Evolutionary conservation across 2,797 vertebrate genomes (phyloP).

Genomic region (Merluccius polli): DNA sequence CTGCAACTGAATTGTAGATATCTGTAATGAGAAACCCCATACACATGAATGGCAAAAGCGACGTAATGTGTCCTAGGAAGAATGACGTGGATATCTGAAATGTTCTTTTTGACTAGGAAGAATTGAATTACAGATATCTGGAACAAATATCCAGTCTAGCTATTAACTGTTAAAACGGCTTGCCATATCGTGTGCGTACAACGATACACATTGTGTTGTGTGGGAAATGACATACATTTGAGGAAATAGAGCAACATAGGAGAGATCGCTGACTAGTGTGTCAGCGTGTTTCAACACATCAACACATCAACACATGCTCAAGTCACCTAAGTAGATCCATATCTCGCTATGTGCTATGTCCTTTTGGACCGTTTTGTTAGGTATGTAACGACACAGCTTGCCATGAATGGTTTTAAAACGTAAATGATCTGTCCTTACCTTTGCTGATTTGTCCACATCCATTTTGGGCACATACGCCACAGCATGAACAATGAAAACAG

Average conservation of each 20-base stretch:
- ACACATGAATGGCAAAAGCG: too few species aligned
- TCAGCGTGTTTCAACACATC: not conserved
- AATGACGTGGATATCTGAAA: too few species aligned
- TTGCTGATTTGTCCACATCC: conserved; percentile 48
- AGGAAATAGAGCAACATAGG: not conserved
- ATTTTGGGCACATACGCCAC: conserved; percentile 25
- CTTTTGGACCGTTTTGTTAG: not conserved
- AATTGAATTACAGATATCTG: too few species aligned
- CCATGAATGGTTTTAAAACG: not conserved
- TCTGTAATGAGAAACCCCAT: too few species aligned
- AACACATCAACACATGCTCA: not conserved
- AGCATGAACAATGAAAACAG: conserved; percentile 25
- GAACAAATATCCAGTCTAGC: too few species aligned
- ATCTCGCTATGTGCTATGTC: not conserved
- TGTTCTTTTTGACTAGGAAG: too few species aligned
- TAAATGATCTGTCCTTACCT: conserved; percentile 45
- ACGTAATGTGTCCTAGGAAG: too few species aligned
- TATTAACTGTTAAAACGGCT: too few species aligned
- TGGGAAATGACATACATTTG: too few species aligned
- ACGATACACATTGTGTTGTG: too few species aligned
- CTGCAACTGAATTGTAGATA: too few species aligned
- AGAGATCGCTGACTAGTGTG: not conserved
- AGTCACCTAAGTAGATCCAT: not conserved
- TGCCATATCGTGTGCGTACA: not conserved
- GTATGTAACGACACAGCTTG: not conserved